These are phyloP conservation scores for Cyphomyrus plagiostoma DNA, from an alignment of 2,113 vertebrate genomes.

Conservation along the genomic window DNA sequence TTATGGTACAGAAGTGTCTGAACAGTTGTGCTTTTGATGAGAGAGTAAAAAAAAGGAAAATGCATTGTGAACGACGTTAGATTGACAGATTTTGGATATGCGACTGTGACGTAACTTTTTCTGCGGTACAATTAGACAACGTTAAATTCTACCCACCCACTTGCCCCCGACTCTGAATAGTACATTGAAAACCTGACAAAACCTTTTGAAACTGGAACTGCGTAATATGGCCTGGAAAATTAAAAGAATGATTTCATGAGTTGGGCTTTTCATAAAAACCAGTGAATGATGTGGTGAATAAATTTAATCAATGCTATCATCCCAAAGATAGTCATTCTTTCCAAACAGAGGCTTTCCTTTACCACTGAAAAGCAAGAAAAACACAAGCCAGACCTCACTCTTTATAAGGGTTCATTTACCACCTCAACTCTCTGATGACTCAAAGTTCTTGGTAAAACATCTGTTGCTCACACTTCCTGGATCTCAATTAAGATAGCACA, in stretches of 20 bases:
- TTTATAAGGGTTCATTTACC: constrained; percentile 49
- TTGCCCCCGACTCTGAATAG: not conserved
- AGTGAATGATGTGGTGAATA: not conserved
- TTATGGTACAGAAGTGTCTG: not conserved
- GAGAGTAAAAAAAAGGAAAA: not conserved
- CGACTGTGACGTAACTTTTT: not conserved
- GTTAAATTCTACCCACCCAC: constrained; percentile 2
- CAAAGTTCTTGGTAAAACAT: constrained; percentile 66
- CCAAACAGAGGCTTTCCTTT: not conserved
- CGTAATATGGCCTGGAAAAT: constrained; percentile 8
- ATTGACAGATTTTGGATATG: not conserved
- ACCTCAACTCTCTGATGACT: constrained; percentile 60
- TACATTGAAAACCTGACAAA: constrained; percentile 11
- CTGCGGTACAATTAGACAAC: not conserved
- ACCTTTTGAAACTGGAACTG: constrained; percentile 7
- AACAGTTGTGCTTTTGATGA: not conserved
- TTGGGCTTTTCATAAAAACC: not conserved
- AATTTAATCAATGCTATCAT: not conserved
- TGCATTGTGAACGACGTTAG: not conserved
- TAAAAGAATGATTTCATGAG: not conserved
- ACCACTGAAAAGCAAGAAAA: not conserved
- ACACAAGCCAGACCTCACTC: constrained; percentile 51
- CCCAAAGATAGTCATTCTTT: constrained; percentile 5
- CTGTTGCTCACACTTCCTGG: constrained; percentile 64
- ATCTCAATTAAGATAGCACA: constrained; percentile 65